Conservation (phyloP, 2,888 invertebrate species). For the Apodemia mormo region DNA sequence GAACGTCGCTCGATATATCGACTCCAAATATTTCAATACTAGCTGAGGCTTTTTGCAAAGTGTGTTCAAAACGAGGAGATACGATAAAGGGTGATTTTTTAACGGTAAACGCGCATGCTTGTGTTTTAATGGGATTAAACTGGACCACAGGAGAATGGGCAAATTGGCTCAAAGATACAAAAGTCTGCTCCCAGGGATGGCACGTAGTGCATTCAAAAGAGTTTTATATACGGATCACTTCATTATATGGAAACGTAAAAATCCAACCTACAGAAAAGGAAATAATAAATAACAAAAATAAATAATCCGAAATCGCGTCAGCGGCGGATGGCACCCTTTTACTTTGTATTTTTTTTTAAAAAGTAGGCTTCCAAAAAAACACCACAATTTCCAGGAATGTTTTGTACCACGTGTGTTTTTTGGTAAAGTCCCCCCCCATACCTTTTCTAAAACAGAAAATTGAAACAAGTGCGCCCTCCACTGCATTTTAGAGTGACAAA, state of each 20-base stretch:
- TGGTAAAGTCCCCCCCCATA: background rate
- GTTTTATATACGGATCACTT: slow-evolving; percentile 12
- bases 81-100: too few species aligned
- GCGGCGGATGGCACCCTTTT: slow-evolving; percentile 4
- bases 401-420: background rate
- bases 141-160: slow-evolving; percentile 4
- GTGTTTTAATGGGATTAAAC: too few species aligned
- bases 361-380: slow-evolving; percentile 1
- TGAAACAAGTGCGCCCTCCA: background rate
- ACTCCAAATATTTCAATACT: too few species aligned
- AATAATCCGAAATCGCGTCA: slow-evolving; percentile 8
- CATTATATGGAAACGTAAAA: slow-evolving; percentile 18
- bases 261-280: slow-evolving; percentile 20
- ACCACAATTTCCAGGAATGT: background rate
- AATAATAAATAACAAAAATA: slow-evolving; percentile 18
- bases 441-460: background rate
- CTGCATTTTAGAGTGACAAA: too few species aligned
- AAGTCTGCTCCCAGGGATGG: slow-evolving; percentile 11
- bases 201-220: slow-evolving; percentile 20
- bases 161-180: slow-evolving; percentile 20
- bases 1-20: too few species aligned
- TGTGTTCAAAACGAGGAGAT: too few species aligned
- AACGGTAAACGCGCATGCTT: background rate
- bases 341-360: background rate
- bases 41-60: too few species aligned